A percentile compares a stretch with the other conserved stretches of the same genome.
Evolutionary conservation across 2,888 invertebrate species (phyloP).

Genomic region (Lepidocyrtinus sp.): DNA sequence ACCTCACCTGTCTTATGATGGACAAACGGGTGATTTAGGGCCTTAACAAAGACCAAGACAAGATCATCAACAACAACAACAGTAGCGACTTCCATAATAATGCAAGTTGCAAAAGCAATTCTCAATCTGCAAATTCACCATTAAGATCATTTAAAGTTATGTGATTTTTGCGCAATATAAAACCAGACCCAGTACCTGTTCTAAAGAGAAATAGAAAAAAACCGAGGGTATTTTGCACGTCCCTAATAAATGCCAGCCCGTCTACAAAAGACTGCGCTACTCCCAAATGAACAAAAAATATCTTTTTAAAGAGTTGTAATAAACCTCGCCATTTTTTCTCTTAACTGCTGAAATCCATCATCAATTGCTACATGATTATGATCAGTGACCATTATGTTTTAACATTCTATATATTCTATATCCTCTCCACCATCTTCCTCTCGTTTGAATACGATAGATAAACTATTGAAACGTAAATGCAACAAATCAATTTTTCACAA

Average conservation of each 20-base stretch:
- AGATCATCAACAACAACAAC: slow-evolving; percentile 41
- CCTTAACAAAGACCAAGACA: slow-evolving; percentile 12
- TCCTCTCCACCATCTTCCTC: too few species aligned
- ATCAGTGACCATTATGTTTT: neutral
- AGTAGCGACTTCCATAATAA: slow-evolving; percentile 12
- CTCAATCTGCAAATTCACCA: slow-evolving; percentile 50
- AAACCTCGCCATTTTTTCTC: neutral
- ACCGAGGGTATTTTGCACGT: slow-evolving; percentile 1
- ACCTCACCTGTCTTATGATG: slow-evolving; percentile 45
- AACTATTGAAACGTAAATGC: neutral
- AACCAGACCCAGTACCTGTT: slow-evolving; percentile 47
- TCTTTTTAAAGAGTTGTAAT: neutral
- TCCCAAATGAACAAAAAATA: neutral
- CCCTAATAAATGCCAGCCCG: neutral
- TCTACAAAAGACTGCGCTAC: neutral
- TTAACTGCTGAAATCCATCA: slow-evolving; percentile 1
- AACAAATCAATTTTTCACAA: neutral
- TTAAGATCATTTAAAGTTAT: slow-evolving; percentile 45
- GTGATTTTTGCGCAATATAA: slow-evolving; percentile 29
- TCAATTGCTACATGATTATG: neutral
- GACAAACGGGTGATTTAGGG: slow-evolving; percentile 41
- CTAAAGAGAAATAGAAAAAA: neutral
- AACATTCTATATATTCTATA: neutral
- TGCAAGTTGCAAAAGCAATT: slow-evolving; percentile 37
- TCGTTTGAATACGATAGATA: too few species aligned